Conservation (phyloP, 2,113 vertebrate genomes). For the Daphoenositta chrysoptera region DNA sequence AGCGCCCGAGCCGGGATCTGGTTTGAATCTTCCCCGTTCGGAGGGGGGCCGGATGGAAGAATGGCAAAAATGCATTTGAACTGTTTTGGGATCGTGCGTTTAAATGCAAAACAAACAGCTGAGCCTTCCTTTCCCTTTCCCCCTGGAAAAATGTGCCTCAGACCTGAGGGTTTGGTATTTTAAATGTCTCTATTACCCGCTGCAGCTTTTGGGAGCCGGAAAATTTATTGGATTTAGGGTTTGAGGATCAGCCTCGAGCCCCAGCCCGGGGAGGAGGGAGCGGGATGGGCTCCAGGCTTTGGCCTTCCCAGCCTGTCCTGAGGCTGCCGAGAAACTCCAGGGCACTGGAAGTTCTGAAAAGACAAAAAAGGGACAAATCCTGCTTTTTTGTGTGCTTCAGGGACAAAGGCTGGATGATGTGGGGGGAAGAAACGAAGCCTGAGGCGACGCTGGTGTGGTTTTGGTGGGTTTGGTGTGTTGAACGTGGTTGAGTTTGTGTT, state of each 20-base stretch:
- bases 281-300: neutral
- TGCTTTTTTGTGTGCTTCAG: accelerated
- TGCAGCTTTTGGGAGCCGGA: neutral
- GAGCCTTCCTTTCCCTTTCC: neutral
- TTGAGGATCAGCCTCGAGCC: neutral
- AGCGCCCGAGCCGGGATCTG: neutral
- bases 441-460: neutral
- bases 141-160: neutral
- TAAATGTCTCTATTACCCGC: neutral
- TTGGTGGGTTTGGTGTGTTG: neutral
- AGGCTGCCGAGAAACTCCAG: neutral
- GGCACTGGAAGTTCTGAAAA: neutral
- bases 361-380: neutral
- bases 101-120: neutral
- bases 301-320: neutral
- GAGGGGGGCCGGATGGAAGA: conserved; percentile 2
- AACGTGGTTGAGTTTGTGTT: neutral
- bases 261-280: neutral
- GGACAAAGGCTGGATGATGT: neutral
- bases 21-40: neutral
- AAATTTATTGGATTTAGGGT: neutral
- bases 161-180: neutral
- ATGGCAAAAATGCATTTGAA: conserved; percentile 50
- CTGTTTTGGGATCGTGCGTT: neutral
- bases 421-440: neutral